Percentiles rank a stretch among this genome's conserved stretches.
phyloP scores from a whole-genome alignment of 2,797 vertebrate species.

The Dipus sagitta region DNA sequence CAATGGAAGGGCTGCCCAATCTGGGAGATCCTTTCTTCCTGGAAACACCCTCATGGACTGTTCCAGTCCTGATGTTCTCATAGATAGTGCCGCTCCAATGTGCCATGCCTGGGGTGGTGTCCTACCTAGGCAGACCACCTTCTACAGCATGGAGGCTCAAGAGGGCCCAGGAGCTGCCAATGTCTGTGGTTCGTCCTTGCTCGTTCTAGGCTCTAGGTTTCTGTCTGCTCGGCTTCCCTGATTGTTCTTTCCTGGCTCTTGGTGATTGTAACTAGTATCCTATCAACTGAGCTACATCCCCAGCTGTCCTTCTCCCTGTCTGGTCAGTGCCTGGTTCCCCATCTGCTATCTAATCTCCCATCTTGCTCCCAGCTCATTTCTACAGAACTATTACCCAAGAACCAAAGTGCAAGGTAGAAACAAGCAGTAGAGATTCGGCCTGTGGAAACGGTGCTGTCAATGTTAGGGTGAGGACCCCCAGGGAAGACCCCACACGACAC shows the following conservation, averaged over 20 bases:
- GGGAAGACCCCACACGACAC: background rate
- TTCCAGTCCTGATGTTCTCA: too few species aligned
- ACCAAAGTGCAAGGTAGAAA: background rate
- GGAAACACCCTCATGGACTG: too few species aligned
- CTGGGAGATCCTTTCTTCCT: too few species aligned
- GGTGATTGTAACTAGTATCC: background rate
- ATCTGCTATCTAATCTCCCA: background rate
- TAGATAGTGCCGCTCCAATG: too few species aligned
- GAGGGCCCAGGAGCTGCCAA: background rate
- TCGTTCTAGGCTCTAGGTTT: too few species aligned
- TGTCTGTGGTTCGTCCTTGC: background rate
- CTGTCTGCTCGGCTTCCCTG: too few species aligned
- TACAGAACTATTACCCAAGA: conserved; percentile 19
- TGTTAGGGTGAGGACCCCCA: accelerated
- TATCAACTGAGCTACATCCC: too few species aligned
- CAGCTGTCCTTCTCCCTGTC: background rate
- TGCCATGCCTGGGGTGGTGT: too few species aligned
- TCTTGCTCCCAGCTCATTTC: background rate
- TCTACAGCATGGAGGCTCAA: background rate
- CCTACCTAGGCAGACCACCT: background rate
- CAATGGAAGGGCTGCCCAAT: too few species aligned
- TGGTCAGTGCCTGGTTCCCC: background rate
- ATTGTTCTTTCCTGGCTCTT: background rate
- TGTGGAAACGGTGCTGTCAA: background rate
- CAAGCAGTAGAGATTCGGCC: background rate